Conservation (phyloP, 2,888 invertebrate genomes). For the Cordylochernes scorpioides region DNA sequence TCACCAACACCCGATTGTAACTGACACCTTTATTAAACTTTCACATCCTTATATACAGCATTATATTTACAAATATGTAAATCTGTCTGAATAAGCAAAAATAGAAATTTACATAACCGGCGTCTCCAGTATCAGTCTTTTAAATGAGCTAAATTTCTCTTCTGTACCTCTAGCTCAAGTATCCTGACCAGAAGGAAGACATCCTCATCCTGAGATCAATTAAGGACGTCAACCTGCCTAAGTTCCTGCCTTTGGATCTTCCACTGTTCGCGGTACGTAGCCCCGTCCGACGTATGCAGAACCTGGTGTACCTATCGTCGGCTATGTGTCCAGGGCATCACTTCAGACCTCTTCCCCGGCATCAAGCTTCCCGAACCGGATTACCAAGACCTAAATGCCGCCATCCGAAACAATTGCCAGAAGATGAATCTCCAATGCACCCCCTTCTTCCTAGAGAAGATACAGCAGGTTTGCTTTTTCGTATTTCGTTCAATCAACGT, state of each 20-base stretch:
- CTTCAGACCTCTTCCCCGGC: constrained; percentile 25
- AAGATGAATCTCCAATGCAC: constrained; percentile 38
- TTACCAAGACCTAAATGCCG: constrained; percentile 22
- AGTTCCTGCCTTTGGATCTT: constrained; percentile 25
- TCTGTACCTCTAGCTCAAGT: constrained; percentile 15
- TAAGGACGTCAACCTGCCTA: constrained; percentile 26
- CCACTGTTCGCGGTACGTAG: constrained; percentile 18
- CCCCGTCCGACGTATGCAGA: background rate
- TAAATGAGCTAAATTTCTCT: no score
- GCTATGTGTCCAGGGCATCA: constrained; percentile 22
- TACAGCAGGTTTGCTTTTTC: no score
- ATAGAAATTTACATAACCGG: no score
- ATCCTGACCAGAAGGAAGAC: constrained; percentile 23
- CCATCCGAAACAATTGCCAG: constrained; percentile 21
- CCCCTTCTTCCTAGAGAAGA: constrained; percentile 46
- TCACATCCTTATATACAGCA: no score
- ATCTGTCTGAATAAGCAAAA: no score
- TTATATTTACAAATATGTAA: no score
- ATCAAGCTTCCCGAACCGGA: constrained; percentile 23
- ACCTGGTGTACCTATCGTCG: no score
- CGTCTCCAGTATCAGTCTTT: no score
- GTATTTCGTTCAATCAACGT: no score
- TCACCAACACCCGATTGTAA: no score
- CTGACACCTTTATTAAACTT: no score
- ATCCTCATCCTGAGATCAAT: constrained; percentile 26